phyloP scores from a whole-genome alignment of 2,113 vertebrate genomes.

The Alces alces region DNA sequence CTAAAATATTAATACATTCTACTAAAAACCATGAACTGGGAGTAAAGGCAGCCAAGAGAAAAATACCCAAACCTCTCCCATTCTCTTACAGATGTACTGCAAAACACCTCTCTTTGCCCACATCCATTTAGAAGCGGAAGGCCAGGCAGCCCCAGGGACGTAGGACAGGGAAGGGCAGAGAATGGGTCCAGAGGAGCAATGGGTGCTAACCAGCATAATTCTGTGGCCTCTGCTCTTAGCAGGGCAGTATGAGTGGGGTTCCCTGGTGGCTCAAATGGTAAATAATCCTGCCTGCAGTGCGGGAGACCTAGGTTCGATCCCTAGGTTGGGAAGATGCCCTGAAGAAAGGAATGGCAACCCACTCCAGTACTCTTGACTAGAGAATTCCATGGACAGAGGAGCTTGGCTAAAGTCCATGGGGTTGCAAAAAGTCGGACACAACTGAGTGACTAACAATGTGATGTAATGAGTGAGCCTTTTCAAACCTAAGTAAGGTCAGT shows the following conservation, averaged over 20 bases:
- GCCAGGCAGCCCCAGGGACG: background rate
- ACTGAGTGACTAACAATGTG: background rate
- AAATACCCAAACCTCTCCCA: background rate
- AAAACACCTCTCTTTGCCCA: background rate
- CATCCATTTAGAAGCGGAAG: background rate
- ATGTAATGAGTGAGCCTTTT: background rate
- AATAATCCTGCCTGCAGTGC: background rate
- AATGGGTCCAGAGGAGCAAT: background rate
- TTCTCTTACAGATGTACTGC: background rate
- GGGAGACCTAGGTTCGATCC: background rate
- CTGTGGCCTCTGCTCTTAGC: background rate
- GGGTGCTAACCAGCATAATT: background rate
- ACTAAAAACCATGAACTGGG: background rate
- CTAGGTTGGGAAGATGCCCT: background rate
- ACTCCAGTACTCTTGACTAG: background rate
- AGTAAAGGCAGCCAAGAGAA: background rate
- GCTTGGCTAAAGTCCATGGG: background rate
- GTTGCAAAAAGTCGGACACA: background rate
- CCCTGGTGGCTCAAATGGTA: background rate
- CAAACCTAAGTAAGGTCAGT: background rate
- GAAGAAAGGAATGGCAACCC: background rate
- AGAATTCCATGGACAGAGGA: background rate
- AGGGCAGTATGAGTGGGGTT: fast-evolving
- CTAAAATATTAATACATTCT: background rate
- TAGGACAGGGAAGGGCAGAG: fast-evolving